A percentile compares a stretch with the other conserved stretches of the same genome.
phyloP scores from a whole-genome alignment of 2,113 vertebrate genomes.

The Meriones unguiculatus region DNA sequence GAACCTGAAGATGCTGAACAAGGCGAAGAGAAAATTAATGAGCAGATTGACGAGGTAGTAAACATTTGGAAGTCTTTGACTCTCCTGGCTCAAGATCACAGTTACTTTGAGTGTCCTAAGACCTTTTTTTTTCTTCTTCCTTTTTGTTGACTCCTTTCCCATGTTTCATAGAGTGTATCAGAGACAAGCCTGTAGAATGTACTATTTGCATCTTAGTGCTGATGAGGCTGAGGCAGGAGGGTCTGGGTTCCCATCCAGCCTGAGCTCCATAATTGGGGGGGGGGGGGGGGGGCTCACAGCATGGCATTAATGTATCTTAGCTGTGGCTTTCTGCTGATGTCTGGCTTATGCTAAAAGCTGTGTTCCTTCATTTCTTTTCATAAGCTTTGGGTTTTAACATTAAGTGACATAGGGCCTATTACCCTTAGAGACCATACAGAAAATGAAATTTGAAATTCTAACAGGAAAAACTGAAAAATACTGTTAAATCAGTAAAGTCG shows the following conservation, averaged over 20 bases:
- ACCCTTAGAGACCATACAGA: background rate
- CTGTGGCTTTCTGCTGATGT: background rate
- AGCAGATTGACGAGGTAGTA: constrained; percentile 96
- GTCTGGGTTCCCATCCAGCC: background rate
- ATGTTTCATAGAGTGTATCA: background rate
- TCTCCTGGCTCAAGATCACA: background rate
- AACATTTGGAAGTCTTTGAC: background rate
- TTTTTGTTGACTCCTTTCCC: background rate
- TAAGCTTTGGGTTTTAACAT: background rate
- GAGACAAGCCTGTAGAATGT: background rate
- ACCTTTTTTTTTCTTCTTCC: background rate
- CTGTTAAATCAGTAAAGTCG: constrained; percentile 10
- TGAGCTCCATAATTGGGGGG: background rate
- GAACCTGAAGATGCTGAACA: constrained; percentile 76
- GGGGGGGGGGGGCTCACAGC: background rate
- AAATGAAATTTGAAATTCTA: constrained; percentile 37
- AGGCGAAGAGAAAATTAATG: constrained; percentile 92
- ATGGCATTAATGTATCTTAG: background rate
- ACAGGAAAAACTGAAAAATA: constrained; percentile 15
- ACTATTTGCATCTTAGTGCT: background rate
- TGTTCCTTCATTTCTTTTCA: background rate
- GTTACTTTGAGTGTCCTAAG: background rate
- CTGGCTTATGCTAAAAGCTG: constrained; percentile 9
- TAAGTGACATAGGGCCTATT: background rate
- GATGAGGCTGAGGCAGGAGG: background rate